These are phyloP conservation scores for Turritopsis dohrnii DNA, from an alignment of 30 jellyfish, hydroid and myxozoan genomes.

Conservation along the genomic window DNA sequence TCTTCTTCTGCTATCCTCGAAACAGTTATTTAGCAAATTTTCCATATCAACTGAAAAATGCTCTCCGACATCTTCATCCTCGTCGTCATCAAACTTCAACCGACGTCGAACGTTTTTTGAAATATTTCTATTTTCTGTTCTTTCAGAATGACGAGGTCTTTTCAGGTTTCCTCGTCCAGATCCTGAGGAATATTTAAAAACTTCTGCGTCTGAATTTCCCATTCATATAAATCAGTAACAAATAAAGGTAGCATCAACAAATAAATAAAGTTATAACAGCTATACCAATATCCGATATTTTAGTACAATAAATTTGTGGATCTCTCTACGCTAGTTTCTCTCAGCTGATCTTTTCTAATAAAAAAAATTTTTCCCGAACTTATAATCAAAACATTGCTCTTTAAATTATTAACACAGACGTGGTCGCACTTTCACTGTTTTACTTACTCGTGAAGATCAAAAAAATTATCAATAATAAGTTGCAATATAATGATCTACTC, in stretches of 20 bases:
- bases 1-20: constrained; percentile 17
- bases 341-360: background rate
- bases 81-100: constrained; percentile 10
- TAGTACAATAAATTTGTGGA: background rate
- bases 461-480: background rate
- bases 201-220: background rate
- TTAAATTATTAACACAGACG: background rate
- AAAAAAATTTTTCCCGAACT: background rate
- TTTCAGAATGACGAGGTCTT: background rate
- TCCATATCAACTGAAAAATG: background rate
- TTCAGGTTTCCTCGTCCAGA: background rate
- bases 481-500: background rate
- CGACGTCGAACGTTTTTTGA: constrained; percentile 20
- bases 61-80: background rate
- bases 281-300: background rate
- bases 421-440: background rate
- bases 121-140: background rate
- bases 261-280: background rate
- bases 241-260: background rate
- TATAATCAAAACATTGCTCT: background rate
- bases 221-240: background rate
- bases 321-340: background rate
- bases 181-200: background rate
- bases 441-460: background rate
- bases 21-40: constrained; percentile 5